Conservation (phyloP, 2,797 vertebrate species). For the Vultur gryphus region DNA sequence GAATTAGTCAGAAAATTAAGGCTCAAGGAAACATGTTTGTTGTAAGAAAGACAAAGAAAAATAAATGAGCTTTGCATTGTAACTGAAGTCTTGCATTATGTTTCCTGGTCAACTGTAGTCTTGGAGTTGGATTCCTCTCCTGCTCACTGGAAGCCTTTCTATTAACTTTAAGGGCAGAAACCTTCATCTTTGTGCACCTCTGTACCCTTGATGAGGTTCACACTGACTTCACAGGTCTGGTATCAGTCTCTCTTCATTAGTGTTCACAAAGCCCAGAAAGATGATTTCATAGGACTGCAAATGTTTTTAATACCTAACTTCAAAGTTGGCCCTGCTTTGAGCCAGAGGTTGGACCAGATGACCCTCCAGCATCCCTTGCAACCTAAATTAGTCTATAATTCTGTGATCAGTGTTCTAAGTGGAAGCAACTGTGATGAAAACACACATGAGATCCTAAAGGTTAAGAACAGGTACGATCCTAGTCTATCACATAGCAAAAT, state of each 20-base stretch:
- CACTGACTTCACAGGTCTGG: background rate
- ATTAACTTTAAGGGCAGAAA: background rate
- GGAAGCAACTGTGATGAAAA: background rate
- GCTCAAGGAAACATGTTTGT: background rate
- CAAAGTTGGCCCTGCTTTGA: slow-evolving; percentile 30
- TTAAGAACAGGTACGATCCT: background rate
- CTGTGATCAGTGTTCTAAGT: slow-evolving; percentile 28
- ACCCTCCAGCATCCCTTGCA: slow-evolving; percentile 8
- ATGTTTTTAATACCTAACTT: slow-evolving; percentile 6
- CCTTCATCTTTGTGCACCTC: background rate
- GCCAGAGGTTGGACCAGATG: background rate
- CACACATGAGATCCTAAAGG: background rate
- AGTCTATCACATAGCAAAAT: background rate
- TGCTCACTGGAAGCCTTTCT: background rate
- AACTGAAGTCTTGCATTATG: background rate
- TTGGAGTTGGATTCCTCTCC: background rate
- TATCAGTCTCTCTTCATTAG: slow-evolving; percentile 19
- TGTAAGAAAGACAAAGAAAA: background rate
- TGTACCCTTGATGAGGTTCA: slow-evolving; percentile 9
- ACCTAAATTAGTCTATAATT: slow-evolving; percentile 20
- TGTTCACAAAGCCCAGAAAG: background rate
- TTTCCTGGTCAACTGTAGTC: background rate
- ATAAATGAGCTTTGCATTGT: background rate
- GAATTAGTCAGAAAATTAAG: background rate
- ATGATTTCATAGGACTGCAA: slow-evolving; percentile 10